A percentile compares a stretch with the other conserved stretches of the same genome.
These are phyloP conservation scores for Bedellia somnulentella DNA, from an alignment of 2,888 invertebrate genomes.

Conservation along the genomic window DNA sequence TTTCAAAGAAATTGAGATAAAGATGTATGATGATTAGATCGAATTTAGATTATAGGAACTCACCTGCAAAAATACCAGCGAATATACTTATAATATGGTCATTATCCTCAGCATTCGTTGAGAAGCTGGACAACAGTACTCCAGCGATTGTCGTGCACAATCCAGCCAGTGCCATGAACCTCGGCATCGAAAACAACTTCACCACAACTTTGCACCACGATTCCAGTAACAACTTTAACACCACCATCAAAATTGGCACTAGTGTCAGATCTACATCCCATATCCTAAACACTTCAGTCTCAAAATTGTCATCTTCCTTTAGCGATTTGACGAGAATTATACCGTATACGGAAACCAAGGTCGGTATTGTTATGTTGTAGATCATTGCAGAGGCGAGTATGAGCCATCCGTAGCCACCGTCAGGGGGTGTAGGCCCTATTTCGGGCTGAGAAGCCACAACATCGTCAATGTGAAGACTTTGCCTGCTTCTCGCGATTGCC, in stretches of 20 bases:
- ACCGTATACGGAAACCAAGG: constrained; percentile 56
- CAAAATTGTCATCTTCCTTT: constrained; percentile 44
- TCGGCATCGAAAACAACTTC: constrained; percentile 59
- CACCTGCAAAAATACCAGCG: constrained; percentile 56
- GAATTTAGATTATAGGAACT: constrained; percentile 14
- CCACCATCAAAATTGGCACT: constrained; percentile 62
- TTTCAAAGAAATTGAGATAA: too few relatives aligned
- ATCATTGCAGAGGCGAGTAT: constrained; percentile 60
- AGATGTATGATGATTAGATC: too few relatives aligned
- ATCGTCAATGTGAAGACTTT: constrained; percentile 58
- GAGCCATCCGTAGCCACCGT: constrained; percentile 70
- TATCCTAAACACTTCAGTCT: constrained; percentile 33
- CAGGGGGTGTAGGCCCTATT: constrained; percentile 66
- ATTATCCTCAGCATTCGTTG: constrained; percentile 39
- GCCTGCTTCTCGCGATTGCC: too few relatives aligned
- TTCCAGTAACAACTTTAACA: constrained; percentile 60
- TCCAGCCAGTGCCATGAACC: constrained; percentile 58
- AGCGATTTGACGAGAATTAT: constrained; percentile 54
- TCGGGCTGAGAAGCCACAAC: constrained; percentile 66
- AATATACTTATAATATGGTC: constrained; percentile 49
- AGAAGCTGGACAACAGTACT: constrained; percentile 52
- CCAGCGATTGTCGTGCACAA: constrained; percentile 62
- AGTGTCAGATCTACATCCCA: constrained; percentile 64
- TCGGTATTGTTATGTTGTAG: constrained; percentile 64
- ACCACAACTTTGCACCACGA: constrained; percentile 63